Evolutionary conservation across 1,140 invertebrate species (phyloP).

Genomic region (Drosophila insularis): DNA sequence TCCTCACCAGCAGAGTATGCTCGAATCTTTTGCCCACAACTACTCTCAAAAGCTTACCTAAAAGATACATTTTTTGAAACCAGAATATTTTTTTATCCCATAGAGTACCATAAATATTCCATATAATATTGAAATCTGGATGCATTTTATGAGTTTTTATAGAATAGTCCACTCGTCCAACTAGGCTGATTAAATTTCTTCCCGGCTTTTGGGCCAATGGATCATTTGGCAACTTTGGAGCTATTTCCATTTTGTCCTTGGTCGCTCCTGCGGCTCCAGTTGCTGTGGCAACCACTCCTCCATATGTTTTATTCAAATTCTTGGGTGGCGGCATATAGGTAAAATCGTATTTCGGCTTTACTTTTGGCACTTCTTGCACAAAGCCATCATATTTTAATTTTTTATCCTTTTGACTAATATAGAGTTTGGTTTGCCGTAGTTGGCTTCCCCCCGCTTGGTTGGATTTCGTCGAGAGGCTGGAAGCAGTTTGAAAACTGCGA

Average conservation of each 20-base stretch:
- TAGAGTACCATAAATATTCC: constrained; percentile 69
- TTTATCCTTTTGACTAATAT: constrained; percentile 49
- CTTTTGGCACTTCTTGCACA: constrained; percentile 27
- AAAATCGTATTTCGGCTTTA: constrained; percentile 46
- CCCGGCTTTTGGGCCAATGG: constrained; percentile 38
- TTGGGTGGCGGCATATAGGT: constrained; percentile 44
- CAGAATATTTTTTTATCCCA: not conserved
- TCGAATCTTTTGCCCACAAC: constrained; percentile 60
- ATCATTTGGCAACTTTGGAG: not conserved
- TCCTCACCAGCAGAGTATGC: constrained; percentile 59
- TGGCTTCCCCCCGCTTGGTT: constrained; percentile 31
- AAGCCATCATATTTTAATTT: constrained; percentile 63
- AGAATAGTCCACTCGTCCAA: constrained; percentile 68
- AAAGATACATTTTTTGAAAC: not conserved
- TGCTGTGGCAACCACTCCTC: not conserved
- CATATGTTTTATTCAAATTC: not conserved
- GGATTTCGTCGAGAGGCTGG: constrained; percentile 35
- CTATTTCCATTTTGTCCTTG: constrained; percentile 21
- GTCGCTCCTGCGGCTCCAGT: not conserved
- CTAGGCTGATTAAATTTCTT: constrained; percentile 44
- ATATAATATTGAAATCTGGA: constrained; percentile 61
- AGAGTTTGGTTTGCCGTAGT: constrained; percentile 62
- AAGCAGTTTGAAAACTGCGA: constrained; percentile 53
- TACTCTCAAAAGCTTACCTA: constrained; percentile 67
- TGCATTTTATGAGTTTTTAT: constrained; percentile 64